Conservation (phyloP, 2,888 invertebrate species). For the Polyommatus icarus region DNA sequence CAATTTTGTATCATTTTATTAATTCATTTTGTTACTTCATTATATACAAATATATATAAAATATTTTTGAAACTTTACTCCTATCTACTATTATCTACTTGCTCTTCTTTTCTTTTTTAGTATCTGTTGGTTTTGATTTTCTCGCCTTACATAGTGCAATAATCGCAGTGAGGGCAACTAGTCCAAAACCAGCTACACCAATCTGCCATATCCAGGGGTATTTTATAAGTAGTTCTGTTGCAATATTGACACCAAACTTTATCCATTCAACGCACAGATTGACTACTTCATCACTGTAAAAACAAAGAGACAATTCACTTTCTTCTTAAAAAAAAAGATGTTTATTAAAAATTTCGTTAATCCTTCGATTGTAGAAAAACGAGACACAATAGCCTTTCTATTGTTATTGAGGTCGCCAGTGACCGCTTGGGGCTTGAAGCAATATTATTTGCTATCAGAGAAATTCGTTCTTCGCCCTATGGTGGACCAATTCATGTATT, state of each 20-base stretch:
- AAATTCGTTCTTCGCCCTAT: too few species aligned
- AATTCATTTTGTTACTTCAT: neutral
- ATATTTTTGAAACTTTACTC: constrained; percentile 22
- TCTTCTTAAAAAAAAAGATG: neutral
- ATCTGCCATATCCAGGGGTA: constrained; percentile 78
- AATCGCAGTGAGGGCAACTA: constrained; percentile 71
- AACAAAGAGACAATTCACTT: neutral
- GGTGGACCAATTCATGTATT: too few species aligned
- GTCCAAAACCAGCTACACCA: constrained; percentile 68
- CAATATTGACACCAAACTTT: constrained; percentile 59
- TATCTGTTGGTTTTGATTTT: constrained; percentile 60
- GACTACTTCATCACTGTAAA: constrained; percentile 72
- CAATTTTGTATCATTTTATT: constrained; percentile 12
- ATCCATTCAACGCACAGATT: constrained; percentile 72
- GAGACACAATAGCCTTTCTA: too few species aligned
- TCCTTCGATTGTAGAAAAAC: too few species aligned
- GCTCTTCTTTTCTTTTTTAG: constrained; percentile 72
- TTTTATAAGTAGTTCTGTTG: constrained; percentile 58
- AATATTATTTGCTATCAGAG: too few species aligned
- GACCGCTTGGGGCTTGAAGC: too few species aligned
- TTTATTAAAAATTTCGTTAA: too few species aligned
- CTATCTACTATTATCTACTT: constrained; percentile 51
- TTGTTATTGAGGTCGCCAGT: too few species aligned
- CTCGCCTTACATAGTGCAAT: constrained; percentile 73
- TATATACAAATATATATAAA: constrained; percentile 23